phyloP scores from a whole-genome alignment of 2,888 invertebrate genomes.

The Melitaea athalia region DNA sequence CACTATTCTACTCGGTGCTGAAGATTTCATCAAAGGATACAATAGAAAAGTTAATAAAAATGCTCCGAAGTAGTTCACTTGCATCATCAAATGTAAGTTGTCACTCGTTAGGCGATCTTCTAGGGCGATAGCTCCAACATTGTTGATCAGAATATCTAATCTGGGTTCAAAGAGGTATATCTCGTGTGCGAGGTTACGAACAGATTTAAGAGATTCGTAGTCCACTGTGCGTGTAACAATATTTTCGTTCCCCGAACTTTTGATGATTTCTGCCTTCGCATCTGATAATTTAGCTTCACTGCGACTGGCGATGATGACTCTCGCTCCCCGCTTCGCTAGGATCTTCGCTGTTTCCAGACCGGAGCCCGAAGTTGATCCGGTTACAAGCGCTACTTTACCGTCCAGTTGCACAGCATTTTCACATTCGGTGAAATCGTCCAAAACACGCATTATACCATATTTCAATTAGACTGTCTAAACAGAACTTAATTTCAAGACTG shows the following conservation, averaged over 20 bases:
- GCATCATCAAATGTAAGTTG: slow-evolving; percentile 84
- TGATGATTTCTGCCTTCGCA: slow-evolving; percentile 50
- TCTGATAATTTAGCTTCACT: slow-evolving; percentile 57
- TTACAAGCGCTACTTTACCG: slow-evolving; percentile 67
- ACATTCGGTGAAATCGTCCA: slow-evolving; percentile 55
- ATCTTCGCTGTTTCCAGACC: slow-evolving; percentile 66
- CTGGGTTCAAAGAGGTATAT: slow-evolving; percentile 73
- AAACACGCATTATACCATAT: slow-evolving; percentile 15
- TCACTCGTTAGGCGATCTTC: slow-evolving; percentile 79
- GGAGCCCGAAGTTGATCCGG: slow-evolving; percentile 64
- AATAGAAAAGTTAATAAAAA: slow-evolving; percentile 64
- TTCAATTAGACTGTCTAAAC: background rate
- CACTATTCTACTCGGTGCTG: slow-evolving; percentile 64
- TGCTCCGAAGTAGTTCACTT: slow-evolving; percentile 74
- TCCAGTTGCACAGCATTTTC: slow-evolving; percentile 53
- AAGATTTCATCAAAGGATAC: slow-evolving; percentile 56
- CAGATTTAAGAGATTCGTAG: slow-evolving; percentile 74
- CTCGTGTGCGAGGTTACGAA: slow-evolving; percentile 82
- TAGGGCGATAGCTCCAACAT: slow-evolving; percentile 72
- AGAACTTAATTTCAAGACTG: slow-evolving; percentile 5
- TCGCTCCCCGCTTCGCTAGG: slow-evolving; percentile 76
- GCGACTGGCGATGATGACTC: slow-evolving; percentile 81
- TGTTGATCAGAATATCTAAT: slow-evolving; percentile 72
- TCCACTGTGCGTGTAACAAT: slow-evolving; percentile 68
- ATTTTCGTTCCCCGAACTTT: slow-evolving; percentile 51